Percentiles rank a stretch among this genome's conserved stretches.
Conservation (phyloP, 2,888 invertebrate genomes). For the Amiota communis region DNA sequence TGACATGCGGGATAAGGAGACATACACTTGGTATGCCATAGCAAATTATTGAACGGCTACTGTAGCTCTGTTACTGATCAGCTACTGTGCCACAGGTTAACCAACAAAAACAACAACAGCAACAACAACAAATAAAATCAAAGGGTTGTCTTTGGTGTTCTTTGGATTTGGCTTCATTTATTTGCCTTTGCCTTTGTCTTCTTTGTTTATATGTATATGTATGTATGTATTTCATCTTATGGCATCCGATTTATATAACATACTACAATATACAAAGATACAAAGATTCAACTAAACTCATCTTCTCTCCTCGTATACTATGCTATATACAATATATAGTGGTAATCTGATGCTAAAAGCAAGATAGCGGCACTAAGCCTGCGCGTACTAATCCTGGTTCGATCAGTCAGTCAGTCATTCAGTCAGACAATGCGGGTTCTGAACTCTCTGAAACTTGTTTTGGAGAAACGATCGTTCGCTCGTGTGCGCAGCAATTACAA, state of each 20-base stretch:
- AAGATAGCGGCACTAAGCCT: conserved; percentile 43
- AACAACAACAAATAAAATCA: conserved; percentile 23
- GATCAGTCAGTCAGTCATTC: conserved; percentile 14
- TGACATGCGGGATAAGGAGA: conserved; percentile 73
- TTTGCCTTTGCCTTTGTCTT: conserved; percentile 33
- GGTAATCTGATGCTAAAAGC: conserved; percentile 68
- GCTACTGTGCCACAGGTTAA: conserved; percentile 33
- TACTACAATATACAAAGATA: no score
- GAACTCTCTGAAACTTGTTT: conserved; percentile 56
- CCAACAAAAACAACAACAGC: conserved; percentile 33
- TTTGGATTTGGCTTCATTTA: conserved; percentile 56
- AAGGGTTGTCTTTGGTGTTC: conserved; percentile 45
- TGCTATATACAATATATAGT: conserved; percentile 53
- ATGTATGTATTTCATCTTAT: background rate
- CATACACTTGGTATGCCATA: conserved; percentile 73
- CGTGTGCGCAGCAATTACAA: conserved; percentile 68
- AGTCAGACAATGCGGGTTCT: conserved; percentile 24
- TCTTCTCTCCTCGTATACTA: background rate
- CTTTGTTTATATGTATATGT: background rate
- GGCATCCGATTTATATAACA: conserved; percentile 3
- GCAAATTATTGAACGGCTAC: conserved; percentile 73
- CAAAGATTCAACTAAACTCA: no score
- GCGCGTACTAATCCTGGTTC: conserved; percentile 21
- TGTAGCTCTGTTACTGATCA: conserved; percentile 47
- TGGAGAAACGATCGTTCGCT: conserved; percentile 33